These are phyloP conservation scores for Lemur catta DNA, from an alignment of 2,797 vertebrate species.

Conservation along the genomic window DNA sequence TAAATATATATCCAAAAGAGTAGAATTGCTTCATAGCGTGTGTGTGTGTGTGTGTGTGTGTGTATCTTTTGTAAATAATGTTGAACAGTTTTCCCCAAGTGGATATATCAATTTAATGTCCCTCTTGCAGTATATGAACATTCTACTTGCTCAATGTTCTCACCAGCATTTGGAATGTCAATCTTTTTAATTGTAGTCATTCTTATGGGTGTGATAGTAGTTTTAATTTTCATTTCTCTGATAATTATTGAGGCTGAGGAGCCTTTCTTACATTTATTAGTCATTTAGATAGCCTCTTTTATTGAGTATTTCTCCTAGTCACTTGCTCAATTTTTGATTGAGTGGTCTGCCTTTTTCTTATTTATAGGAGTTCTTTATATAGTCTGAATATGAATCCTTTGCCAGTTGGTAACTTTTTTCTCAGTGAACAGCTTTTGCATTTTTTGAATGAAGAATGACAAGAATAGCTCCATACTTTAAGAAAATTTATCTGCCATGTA, in stretches of 20 bases:
- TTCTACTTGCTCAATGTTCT: neutral
- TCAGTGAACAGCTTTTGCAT: conserved; percentile 1
- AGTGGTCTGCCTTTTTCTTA: neutral
- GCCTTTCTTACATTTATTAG: neutral
- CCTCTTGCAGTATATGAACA: neutral
- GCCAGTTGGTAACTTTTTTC: neutral
- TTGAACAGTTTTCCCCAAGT: neutral
- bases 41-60: neutral
- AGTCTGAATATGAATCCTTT: neutral
- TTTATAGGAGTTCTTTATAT: neutral
- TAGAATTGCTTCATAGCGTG: neutral
- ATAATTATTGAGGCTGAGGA: neutral
- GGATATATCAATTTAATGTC: neutral
- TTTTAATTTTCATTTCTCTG: neutral
- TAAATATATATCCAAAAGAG: neutral
- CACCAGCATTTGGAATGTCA: neutral
- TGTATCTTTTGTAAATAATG: neutral
- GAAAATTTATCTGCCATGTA: neutral
- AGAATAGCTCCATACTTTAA: neutral
- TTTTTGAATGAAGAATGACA: neutral
- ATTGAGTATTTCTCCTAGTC: neutral
- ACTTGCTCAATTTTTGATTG: neutral
- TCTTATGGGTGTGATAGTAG: neutral
- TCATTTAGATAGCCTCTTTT: neutral
- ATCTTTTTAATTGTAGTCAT: neutral